Conservation (phyloP, 2,888 invertebrate genomes). For the Hypomecis atomaria region DNA sequence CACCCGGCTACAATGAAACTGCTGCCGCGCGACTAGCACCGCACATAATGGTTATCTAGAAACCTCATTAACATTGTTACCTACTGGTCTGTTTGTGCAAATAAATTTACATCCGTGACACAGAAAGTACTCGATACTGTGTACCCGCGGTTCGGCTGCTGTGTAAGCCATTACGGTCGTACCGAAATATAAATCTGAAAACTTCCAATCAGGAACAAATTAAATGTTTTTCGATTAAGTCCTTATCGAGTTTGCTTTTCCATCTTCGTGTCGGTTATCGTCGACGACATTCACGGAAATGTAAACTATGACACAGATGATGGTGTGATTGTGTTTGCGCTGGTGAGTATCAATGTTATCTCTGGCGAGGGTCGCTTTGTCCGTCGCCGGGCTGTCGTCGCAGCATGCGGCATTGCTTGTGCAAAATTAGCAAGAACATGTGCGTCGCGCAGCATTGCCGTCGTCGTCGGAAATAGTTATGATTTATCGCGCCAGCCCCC, state of each 20-base stretch:
- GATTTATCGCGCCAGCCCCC: conserved; percentile 61
- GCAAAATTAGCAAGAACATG: conserved; percentile 71
- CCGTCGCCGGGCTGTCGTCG: conserved; percentile 42
- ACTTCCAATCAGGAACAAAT: conserved; percentile 38
- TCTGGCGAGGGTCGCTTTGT: conserved; percentile 36
- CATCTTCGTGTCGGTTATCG: conserved; percentile 38
- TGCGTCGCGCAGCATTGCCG: conserved; percentile 65
- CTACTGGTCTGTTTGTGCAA: conserved; percentile 44
- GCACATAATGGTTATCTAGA: conserved; percentile 43
- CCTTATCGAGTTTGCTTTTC: conserved; percentile 36
- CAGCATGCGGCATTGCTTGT: conserved; percentile 64
- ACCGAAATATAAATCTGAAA: conserved; percentile 40
- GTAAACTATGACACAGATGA: conserved; percentile 39
- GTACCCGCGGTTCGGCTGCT: conserved; percentile 32
- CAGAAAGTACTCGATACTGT: conserved; percentile 30
- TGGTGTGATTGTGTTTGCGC: conserved; percentile 40
- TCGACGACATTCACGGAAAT: conserved; percentile 42
- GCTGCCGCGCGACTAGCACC: conserved; percentile 31
- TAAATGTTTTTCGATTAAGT: conserved; percentile 35
- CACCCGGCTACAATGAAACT: conserved; percentile 40
- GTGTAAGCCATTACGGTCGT: conserved; percentile 26
- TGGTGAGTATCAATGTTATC: conserved; percentile 37
- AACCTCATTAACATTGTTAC: conserved; percentile 49
- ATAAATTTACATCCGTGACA: conserved; percentile 39
- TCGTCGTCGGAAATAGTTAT: conserved; percentile 58